phyloP scores from a whole-genome alignment of 2,888 invertebrate species.

The Pristionchus exspectatus region DNA sequence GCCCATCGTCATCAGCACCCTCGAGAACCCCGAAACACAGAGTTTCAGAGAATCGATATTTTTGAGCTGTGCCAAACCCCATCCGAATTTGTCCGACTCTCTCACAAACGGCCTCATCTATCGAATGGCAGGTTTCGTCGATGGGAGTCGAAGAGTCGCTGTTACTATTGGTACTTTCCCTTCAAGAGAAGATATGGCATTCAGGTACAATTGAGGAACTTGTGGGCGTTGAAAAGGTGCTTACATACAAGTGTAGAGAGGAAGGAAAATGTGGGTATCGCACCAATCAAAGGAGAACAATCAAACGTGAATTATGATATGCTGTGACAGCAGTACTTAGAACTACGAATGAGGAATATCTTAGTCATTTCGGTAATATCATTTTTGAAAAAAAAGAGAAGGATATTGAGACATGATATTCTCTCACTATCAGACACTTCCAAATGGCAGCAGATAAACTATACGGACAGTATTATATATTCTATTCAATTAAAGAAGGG shows the following conservation, averaged over 20 bases:
- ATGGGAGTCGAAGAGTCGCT: slow-evolving; percentile 42
- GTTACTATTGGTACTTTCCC: slow-evolving; percentile 52
- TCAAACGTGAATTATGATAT: not conserved
- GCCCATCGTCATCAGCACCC: no score
- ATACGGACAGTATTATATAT: slow-evolving; percentile 72
- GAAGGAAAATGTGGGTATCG: not conserved
- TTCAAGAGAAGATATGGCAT: slow-evolving; percentile 27
- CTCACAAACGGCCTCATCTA: no score
- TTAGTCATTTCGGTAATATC: slow-evolving; percentile 25
- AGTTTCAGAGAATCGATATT: no score
- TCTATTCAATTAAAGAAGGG: slow-evolving; percentile 63
- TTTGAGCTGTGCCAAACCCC: no score
- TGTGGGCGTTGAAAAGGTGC: not conserved
- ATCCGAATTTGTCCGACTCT: no score
- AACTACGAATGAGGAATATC: not conserved
- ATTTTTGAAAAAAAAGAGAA: not conserved
- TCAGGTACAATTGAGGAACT: slow-evolving; percentile 12
- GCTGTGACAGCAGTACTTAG: not conserved
- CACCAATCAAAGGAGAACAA: not conserved
- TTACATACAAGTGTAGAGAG: no score
- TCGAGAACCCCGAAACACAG: no score
- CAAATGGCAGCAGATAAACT: slow-evolving; percentile 70
- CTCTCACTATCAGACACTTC: slow-evolving; percentile 64
- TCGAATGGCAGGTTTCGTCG: slow-evolving; percentile 32
- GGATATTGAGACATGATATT: not conserved